phyloP scores from a whole-genome alignment of 2,888 invertebrate genomes.

The Troides helena region DNA sequence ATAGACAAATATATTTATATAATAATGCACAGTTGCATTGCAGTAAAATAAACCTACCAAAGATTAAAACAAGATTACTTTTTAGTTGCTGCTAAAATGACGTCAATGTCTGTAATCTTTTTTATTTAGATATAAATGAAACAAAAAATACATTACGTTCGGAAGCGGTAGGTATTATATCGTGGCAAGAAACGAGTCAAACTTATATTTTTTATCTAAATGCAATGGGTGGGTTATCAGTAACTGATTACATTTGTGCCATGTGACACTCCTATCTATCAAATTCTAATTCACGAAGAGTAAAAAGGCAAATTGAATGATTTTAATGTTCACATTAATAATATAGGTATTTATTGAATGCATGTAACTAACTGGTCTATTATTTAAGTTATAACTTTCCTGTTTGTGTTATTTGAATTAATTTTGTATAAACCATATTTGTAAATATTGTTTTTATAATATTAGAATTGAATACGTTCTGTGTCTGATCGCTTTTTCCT shows the following conservation, averaged over 20 bases:
- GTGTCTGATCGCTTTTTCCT: constrained; percentile 4
- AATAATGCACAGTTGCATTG: constrained; percentile 49
- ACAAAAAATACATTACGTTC: constrained; percentile 34
- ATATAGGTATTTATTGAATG: constrained; percentile 30
- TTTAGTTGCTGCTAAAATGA: constrained; percentile 48
- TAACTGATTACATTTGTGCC: constrained; percentile 71
- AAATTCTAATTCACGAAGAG: constrained; percentile 46
- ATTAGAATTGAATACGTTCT: constrained; percentile 11
- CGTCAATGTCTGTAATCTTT: constrained; percentile 62
- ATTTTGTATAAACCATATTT: constrained; percentile 23
- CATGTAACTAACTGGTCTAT: constrained; percentile 14
- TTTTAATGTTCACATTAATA: constrained; percentile 26
- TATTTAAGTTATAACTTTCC: constrained; percentile 26
- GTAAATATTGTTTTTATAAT: constrained; percentile 28
- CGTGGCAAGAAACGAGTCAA: constrained; percentile 52
- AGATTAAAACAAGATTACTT: constrained; percentile 63
- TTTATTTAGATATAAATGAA: constrained; percentile 36
- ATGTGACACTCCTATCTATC: constrained; percentile 74
- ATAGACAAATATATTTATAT: constrained; percentile 42
- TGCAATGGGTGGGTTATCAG: constrained; percentile 73
- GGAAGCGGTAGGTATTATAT: constrained; percentile 44
- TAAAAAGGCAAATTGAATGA: constrained; percentile 12
- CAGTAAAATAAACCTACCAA: constrained; percentile 64
- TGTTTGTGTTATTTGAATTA: constrained; percentile 19
- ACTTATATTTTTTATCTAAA: constrained; percentile 72